phyloP scores from a whole-genome alignment of 2,888 invertebrate genomes.

The Macropis europaea region DNA sequence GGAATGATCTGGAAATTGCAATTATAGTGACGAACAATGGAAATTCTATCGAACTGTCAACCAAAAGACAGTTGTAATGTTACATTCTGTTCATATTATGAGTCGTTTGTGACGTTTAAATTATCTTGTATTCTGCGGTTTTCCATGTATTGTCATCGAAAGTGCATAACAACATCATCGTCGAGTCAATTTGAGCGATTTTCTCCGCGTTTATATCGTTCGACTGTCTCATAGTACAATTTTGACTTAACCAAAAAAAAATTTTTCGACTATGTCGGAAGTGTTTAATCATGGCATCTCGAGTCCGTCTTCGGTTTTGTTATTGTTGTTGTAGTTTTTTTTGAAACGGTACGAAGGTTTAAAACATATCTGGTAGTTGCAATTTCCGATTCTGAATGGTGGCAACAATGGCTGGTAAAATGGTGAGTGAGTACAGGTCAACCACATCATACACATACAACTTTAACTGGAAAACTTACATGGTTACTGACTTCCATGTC shows the following conservation, averaged over 20 bases:
- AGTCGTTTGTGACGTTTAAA: conserved; percentile 58
- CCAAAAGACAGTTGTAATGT: conserved; percentile 9
- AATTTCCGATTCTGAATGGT: conserved; percentile 65
- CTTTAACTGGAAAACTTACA: conserved; percentile 41
- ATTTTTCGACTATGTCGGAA: neutral
- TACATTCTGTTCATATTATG: conserved; percentile 36
- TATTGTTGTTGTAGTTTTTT: conserved; percentile 1
- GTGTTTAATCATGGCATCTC: neutral
- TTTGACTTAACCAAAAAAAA: conserved; percentile 56
- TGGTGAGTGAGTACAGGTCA: conserved; percentile 73
- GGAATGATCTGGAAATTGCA: neutral
- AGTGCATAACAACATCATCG: neutral
- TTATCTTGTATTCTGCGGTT: conserved; percentile 9
- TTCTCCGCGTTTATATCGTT: neutral
- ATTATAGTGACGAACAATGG: neutral
- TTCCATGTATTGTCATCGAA: neutral
- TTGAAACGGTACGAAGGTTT: conserved; percentile 16
- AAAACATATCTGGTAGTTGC: conserved; percentile 45
- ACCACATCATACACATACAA: conserved; percentile 66
- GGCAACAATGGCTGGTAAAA: conserved; percentile 73
- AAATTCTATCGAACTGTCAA: conserved; percentile 10
- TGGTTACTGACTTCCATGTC: conserved; percentile 29
- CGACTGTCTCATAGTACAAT: neutral
- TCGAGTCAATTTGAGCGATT: neutral
- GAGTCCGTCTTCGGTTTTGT: neutral